Evolutionary conservation across 2,888 invertebrate species (phyloP).

Genomic region (Oxyteleia sp.): DNA sequence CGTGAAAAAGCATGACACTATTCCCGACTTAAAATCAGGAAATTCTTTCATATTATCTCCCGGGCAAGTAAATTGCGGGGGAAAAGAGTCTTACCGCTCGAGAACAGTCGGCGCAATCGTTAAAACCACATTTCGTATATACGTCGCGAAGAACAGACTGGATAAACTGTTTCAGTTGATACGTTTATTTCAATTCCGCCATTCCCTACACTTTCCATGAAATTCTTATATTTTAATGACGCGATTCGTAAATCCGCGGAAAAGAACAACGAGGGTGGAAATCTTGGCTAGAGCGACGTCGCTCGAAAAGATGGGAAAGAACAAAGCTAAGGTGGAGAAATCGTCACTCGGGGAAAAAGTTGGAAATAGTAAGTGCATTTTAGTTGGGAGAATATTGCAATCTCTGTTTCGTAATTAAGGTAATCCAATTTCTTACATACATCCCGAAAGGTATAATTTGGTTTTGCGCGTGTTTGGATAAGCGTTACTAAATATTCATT

Average conservation of each 20-base stretch:
- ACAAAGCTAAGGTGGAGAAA: slow-evolving; percentile 13
- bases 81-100: slow-evolving; percentile 24
- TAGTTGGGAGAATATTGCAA: neutral
- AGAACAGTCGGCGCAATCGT: slow-evolving; percentile 40
- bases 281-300: slow-evolving; percentile 30
- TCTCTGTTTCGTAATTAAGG: slow-evolving; percentile 1
- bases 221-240: slow-evolving; percentile 55
- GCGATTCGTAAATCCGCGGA: slow-evolving; percentile 40
- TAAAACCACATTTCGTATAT: slow-evolving; percentile 50
- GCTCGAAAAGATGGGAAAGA: slow-evolving; percentile 11
- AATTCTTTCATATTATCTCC: slow-evolving; percentile 55
- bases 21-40: slow-evolving; percentile 40
- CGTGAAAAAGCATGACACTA: slow-evolving; percentile 32
- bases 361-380: slow-evolving; percentile 5
- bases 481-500: too few species aligned
- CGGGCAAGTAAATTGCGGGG: slow-evolving; percentile 26
- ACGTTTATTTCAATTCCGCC: slow-evolving; percentile 38
- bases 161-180: slow-evolving; percentile 35
- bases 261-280: slow-evolving; percentile 46
- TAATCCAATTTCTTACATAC: too few species aligned
- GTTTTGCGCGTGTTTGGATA: too few species aligned
- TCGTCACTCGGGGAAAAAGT: slow-evolving; percentile 5
- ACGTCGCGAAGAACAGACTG: slow-evolving; percentile 10
- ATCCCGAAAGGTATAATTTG: too few species aligned
- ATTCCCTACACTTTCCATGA: slow-evolving; percentile 29